These are phyloP conservation scores for Mythimna lalbum DNA, from an alignment of 2,888 invertebrate species.

Conservation along the genomic window DNA sequence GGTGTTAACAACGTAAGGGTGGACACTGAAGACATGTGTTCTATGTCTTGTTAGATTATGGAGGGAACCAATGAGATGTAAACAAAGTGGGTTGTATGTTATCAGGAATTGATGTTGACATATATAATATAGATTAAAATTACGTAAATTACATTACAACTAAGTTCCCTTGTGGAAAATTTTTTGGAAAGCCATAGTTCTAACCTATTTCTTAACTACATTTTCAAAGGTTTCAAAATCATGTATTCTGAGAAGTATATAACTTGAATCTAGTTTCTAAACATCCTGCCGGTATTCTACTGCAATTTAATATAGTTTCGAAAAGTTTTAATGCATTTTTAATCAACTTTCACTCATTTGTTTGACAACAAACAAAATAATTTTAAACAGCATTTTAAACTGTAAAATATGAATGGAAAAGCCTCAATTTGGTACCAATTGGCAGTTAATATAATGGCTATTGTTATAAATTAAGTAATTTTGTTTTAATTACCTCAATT, in stretches of 20 bases:
- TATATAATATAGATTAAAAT: background rate
- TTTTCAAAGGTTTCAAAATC: background rate
- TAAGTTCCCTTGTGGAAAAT: background rate
- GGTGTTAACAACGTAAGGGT: no score
- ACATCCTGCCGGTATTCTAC: background rate
- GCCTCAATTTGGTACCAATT: background rate
- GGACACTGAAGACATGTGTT: no score
- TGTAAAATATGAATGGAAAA: background rate
- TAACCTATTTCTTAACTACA: slow-evolving; percentile 26
- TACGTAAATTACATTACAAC: background rate
- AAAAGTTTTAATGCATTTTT: slow-evolving; percentile 2
- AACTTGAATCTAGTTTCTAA: background rate
- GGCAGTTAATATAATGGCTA: background rate
- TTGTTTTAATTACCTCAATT: slow-evolving; percentile 80
- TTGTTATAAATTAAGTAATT: background rate
- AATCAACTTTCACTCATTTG: slow-evolving; percentile 42
- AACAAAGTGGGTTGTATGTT: background rate
- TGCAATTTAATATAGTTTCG: background rate
- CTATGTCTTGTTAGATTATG: no score
- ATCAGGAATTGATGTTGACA: background rate
- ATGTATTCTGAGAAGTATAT: background rate
- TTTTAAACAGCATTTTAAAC: slow-evolving; percentile 27
- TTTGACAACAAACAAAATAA: slow-evolving; percentile 65
- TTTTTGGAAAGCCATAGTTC: background rate
- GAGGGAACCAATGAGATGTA: background rate